These are phyloP conservation scores for Hypomesus transpacificus DNA, from an alignment of 2,113 vertebrate genomes.

Conservation along the genomic window DNA sequence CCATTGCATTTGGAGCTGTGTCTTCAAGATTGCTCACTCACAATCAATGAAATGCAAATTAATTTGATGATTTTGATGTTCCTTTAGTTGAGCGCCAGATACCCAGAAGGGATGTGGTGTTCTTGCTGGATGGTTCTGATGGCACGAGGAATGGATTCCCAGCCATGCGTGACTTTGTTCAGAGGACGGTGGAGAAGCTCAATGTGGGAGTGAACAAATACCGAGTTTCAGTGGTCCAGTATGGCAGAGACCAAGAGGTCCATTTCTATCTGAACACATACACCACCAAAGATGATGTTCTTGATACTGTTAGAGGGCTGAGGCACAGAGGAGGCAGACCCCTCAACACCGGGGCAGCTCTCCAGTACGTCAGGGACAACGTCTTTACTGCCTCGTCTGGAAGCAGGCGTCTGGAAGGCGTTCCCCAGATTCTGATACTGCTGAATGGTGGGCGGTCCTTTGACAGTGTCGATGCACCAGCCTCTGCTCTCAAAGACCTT, in stretches of 20 bases:
- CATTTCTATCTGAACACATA: constrained; percentile 49
- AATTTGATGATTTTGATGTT: neutral
- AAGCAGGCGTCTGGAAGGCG: constrained; percentile 24
- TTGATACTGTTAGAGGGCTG: constrained; percentile 23
- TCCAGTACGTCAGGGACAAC: constrained; percentile 43
- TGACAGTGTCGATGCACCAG: constrained; percentile 27
- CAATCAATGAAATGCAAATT: neutral
- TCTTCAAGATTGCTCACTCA: neutral
- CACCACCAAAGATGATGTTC: constrained; percentile 39
- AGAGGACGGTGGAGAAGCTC: constrained; percentile 56
- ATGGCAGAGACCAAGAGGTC: constrained; percentile 31
- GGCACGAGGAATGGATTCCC: constrained; percentile 51
- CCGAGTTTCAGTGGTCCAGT: constrained; percentile 61
- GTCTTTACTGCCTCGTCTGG: constrained; percentile 26
- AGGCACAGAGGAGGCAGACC: constrained; percentile 51
- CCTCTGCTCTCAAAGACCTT: constrained; percentile 28
- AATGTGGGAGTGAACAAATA: constrained; percentile 61
- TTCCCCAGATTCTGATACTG: constrained; percentile 34
- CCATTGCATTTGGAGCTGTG: neutral
- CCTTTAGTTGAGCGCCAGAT: neutral
- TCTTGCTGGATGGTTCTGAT: constrained; percentile 73
- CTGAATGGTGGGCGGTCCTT: constrained; percentile 24
- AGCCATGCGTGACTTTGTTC: constrained; percentile 60
- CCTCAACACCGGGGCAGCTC: constrained; percentile 40
- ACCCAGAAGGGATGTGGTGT: constrained; percentile 50